Percentiles rank a stretch among this genome's conserved stretches.
phyloP scores from a whole-genome alignment of 2,797 vertebrate genomes.

The Tolypeutes matacus region DNA sequence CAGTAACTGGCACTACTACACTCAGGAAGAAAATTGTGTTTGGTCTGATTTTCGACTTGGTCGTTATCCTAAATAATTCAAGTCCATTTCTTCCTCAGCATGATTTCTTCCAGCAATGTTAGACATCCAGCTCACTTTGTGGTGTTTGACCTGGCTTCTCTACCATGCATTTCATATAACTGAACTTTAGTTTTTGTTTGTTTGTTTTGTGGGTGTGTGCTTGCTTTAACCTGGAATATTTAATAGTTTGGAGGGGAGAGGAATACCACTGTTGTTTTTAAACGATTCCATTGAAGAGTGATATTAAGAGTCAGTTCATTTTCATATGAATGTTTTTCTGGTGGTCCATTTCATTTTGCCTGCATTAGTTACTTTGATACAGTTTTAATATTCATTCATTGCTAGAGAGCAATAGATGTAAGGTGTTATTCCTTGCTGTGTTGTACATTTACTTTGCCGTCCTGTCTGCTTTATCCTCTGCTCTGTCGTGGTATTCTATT shows the following conservation, averaged over 20 bases:
- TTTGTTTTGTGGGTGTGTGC: not conserved
- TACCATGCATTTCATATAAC: not conserved
- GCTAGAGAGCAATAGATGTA: not conserved
- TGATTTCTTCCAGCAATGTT: not conserved
- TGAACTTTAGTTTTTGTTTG: not conserved
- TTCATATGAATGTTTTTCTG: slow-evolving; percentile 31
- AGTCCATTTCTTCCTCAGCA: not conserved
- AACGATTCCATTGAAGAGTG: not conserved
- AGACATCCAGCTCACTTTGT: not conserved
- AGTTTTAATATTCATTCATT: slow-evolving; percentile 12
- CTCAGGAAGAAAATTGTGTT: not conserved
- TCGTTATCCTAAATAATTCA: not conserved
- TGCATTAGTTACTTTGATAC: slow-evolving; percentile 20
- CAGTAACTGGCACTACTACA: not conserved
- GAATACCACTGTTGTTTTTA: slow-evolving; percentile 52
- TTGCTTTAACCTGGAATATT: slow-evolving; percentile 23
- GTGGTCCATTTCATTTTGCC: slow-evolving; percentile 58
- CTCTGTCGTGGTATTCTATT: slow-evolving; percentile 31
- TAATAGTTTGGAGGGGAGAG: not conserved
- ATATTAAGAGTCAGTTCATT: not conserved
- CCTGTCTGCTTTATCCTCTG: slow-evolving; percentile 21
- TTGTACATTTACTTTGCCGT: not conserved
- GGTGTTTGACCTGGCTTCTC: not conserved
- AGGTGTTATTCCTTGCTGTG: not conserved
- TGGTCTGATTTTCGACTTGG: not conserved